phyloP scores from a whole-genome alignment of 2,888 invertebrate genomes.

The Leptinotarsa juncta region DNA sequence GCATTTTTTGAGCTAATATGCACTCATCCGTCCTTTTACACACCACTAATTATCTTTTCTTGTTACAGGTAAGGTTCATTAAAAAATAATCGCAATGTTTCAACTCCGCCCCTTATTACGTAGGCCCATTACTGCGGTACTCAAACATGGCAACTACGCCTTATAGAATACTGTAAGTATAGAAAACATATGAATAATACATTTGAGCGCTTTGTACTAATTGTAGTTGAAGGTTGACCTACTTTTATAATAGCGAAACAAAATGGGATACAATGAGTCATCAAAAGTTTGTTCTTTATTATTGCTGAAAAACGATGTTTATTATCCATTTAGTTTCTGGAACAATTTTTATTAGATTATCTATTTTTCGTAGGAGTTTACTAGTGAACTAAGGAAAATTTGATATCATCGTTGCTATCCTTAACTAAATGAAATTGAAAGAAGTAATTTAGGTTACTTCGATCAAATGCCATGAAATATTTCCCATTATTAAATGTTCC shows the following conservation, averaged over 20 bases:
- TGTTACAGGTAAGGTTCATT: slow-evolving; percentile 46
- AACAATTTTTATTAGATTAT: neutral
- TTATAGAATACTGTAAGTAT: slow-evolving; percentile 34
- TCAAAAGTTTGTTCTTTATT: slow-evolving; percentile 11
- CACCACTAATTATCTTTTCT: slow-evolving; percentile 33
- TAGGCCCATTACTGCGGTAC: slow-evolving; percentile 34
- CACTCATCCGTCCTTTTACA: slow-evolving; percentile 1
- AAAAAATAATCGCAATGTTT: slow-evolving; percentile 38
- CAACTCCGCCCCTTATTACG: slow-evolving; percentile 42
- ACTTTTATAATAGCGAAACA: slow-evolving; percentile 29
- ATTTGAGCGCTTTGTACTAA: slow-evolving; percentile 39
- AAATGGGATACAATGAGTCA: slow-evolving; percentile 28
- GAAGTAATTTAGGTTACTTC: too few species aligned
- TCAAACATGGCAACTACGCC: slow-evolving; percentile 38
- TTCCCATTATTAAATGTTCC: too few species aligned
- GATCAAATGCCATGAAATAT: too few species aligned
- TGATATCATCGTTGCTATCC: too few species aligned
- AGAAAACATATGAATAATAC: slow-evolving; percentile 45
- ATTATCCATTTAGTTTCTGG: slow-evolving; percentile 9
- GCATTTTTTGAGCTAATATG: neutral
- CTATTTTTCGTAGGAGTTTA: neutral
- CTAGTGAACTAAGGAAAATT: too few species aligned
- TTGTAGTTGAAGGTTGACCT: slow-evolving; percentile 37
- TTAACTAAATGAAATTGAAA: too few species aligned
- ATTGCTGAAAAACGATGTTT: slow-evolving; percentile 18